Base-by-base conservation (phyloP, 2,888 invertebrate genomes). In the Cremastinae sp. region DNA sequence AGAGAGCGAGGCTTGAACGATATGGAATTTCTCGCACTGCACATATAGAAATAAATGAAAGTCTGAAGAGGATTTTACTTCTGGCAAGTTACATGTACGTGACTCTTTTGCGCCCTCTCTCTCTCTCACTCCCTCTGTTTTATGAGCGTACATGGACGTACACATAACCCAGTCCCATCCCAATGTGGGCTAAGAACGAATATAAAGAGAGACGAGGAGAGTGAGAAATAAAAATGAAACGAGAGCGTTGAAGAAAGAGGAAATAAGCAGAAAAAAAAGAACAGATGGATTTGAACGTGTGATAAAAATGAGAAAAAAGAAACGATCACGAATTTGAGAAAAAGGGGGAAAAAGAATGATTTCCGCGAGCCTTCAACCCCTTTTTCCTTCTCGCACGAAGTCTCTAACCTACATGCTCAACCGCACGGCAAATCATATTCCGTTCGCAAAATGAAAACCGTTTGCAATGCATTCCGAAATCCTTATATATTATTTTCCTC, bases 401-500 rank as follows among this genome's bases (percentile, higher is more conserved):
- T 75, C 72, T 80, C 80, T 83, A 85, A 85, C 83, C 84, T 81
- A 84, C 80, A 85, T 84, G 81, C 72, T 75, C 83, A 82, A 82
- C 77, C 83, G 80, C 78, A 83, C 74, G 83, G 83, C 80, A 85
- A 84, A 85, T 85, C 83, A 83, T 83, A 85, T 85, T 85, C 82
- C 81, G 82, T 83, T 82, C 80, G 82, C 78, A 83, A 84, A 85
- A 83, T 83, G 84, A 85, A 83, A 84, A 82, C 79, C 76, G 79
- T 76, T 79, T 75, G 81, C 64, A 79, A 80, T 79, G 81, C 78
- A 78, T 72, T 75, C 69, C 43, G 58, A 47, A 78, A 78, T 73
- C 62, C 73, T 69, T 9, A 45, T 39, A 41, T 47, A 51, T n/a
- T n/a, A n/a, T 74, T 28, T 28, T 28, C 5, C 28, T 5, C 28